Evolutionary conservation across 92 coral and sea anemone genomes (phyloP).

Genomic region (Zoanthus sociatus): DNA sequence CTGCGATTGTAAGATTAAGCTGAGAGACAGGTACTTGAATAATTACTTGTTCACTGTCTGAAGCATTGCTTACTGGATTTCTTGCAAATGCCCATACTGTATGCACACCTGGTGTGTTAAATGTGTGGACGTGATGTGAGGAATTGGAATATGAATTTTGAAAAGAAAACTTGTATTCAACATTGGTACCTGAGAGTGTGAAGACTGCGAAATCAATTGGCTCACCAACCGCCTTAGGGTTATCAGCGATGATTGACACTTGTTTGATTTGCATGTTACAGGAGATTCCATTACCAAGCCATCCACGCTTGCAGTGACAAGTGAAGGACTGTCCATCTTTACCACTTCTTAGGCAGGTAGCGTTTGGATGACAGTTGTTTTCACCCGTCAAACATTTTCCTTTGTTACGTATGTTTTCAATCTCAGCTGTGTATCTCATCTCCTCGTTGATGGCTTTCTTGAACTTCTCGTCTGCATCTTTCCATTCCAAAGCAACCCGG

Average conservation of each 20-base stretch:
- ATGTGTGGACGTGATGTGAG: conserved; percentile 39
- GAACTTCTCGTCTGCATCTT: conserved; percentile 29
- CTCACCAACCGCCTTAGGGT: conserved; percentile 66
- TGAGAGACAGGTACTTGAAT: conserved; percentile 59
- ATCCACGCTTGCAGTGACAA: conserved; percentile 68
- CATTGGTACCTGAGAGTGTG: conserved; percentile 67
- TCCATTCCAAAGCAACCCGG: conserved; percentile 19
- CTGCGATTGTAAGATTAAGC: conserved; percentile 36
- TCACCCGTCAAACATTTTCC: conserved; percentile 71
- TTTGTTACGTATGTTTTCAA: conserved; percentile 55
- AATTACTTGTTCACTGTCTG: conserved; percentile 36
- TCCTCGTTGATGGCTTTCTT: conserved; percentile 48
- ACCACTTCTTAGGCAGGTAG: conserved; percentile 68
- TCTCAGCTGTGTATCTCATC: conserved; percentile 27
- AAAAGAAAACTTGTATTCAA: conserved; percentile 58
- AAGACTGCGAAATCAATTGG: conserved; percentile 57
- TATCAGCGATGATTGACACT: conserved; percentile 63
- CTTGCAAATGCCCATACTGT: conserved; percentile 41
- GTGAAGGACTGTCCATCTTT: conserved; percentile 58
- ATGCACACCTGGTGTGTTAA: conserved; percentile 56
- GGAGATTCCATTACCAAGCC: conserved; percentile 63
- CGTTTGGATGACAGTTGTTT: conserved; percentile 72
- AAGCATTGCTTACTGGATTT: conserved; percentile 61
- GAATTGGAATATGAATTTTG: conserved; percentile 50
- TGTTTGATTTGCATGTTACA: conserved; percentile 66